phyloP scores from a whole-genome alignment of 2,888 invertebrate genomes.

The Bunonema sp. region DNA sequence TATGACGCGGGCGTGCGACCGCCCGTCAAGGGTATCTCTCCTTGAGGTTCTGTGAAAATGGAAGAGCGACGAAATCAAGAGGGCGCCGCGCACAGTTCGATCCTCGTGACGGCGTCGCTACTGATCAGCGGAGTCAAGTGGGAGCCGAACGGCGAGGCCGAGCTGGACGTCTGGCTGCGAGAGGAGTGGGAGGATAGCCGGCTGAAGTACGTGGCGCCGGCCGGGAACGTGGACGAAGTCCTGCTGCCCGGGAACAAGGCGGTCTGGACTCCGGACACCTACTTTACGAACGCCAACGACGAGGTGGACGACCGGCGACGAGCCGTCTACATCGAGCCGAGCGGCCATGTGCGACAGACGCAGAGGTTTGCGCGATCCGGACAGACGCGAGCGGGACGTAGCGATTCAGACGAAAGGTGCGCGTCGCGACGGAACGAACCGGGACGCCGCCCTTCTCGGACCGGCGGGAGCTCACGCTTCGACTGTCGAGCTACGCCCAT shows the following conservation, averaged over 20 bases:
- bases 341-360: slow-evolving; percentile 27
- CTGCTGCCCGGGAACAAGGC: slow-evolving; percentile 18
- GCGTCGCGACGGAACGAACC: slow-evolving; percentile 7
- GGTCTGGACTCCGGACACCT: slow-evolving; percentile 41
- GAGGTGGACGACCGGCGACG: slow-evolving; percentile 2
- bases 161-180: slow-evolving; percentile 38
- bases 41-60: too few species aligned
- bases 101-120: slow-evolving; percentile 30
- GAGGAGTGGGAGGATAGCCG: slow-evolving; percentile 40
- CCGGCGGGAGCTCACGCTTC: slow-evolving; percentile 14
- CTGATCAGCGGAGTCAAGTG: slow-evolving; percentile 33
- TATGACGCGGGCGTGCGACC: slow-evolving; percentile 30
- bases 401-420: slow-evolving; percentile 1
- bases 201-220: slow-evolving; percentile 23
- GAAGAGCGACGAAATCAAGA: too few species aligned
- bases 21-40: too few species aligned
- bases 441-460: slow-evolving; percentile 20
- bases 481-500: slow-evolving; percentile 24
- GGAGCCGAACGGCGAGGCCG: slow-evolving; percentile 11
- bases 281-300: slow-evolving; percentile 23
- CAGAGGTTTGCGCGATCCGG: slow-evolving; percentile 9
- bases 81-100: slow-evolving; percentile 27
- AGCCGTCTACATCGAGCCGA: slow-evolving; percentile 23
- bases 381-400: not conserved
- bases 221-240: slow-evolving; percentile 5